These are phyloP conservation scores for Caenorhabditis drosophilae DNA, from an alignment of 2,888 invertebrate genomes.

Conservation along the genomic window DNA sequence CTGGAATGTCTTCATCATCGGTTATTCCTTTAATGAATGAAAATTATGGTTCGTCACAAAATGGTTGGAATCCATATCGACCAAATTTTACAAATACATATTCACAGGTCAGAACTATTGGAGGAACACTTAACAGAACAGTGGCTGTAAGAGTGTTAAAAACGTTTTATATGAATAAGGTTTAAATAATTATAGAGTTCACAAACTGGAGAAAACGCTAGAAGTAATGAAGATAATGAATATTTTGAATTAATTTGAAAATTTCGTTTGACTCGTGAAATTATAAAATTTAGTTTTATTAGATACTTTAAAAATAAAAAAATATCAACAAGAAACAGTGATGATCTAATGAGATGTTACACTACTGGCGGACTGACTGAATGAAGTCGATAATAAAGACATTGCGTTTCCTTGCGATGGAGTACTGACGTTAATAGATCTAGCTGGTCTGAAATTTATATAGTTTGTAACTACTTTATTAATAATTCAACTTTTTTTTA, in stretches of 20 bases:
- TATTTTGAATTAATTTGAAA: slow-evolving; percentile 3
- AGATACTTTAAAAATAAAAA: background rate
- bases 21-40: background rate
- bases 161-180: background rate
- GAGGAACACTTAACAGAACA: background rate
- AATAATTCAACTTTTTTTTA: background rate
- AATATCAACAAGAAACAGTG: slow-evolving; percentile 1
- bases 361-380: slow-evolving; percentile 51
- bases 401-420: slow-evolving; percentile 47
- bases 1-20: background rate
- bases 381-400: slow-evolving; percentile 45
- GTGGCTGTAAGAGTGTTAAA: background rate
- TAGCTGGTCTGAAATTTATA: slow-evolving; percentile 9
- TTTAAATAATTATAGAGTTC: background rate
- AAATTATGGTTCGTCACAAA: background rate
- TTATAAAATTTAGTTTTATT: background rate
- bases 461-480: background rate
- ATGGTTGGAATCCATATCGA: background rate
- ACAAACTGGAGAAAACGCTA: background rate
- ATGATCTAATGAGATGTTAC: slow-evolving; percentile 37
- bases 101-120: slow-evolving; percentile 1
- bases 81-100: background rate
- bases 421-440: slow-evolving; percentile 29
- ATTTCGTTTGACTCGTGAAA: background rate
- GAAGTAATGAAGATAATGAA: background rate